Conservation (phyloP, 2,888 invertebrate species). For the Dichetophora obliterata region DNA sequence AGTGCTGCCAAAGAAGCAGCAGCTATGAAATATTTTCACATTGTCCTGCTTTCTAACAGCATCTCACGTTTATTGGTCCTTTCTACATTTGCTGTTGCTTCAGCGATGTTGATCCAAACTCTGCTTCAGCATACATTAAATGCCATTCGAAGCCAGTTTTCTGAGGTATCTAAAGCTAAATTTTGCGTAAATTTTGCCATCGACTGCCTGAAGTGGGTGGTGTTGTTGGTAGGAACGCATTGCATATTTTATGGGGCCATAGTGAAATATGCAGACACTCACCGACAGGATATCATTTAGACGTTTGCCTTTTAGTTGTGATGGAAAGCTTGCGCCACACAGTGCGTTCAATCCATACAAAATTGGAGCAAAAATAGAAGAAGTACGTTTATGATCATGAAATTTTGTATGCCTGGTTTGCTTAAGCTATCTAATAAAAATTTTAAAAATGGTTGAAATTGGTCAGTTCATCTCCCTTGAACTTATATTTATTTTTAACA, state of each 20-base stretch:
- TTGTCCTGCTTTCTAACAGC: constrained; percentile 36
- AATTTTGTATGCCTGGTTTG: no score
- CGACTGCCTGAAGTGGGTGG: background rate
- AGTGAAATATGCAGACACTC: constrained; percentile 11
- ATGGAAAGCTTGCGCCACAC: background rate
- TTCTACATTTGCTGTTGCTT: background rate
- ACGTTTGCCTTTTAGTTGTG: background rate
- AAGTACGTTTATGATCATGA: no score
- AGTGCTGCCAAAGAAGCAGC: constrained; percentile 43
- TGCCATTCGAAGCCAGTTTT: background rate
- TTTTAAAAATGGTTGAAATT: no score
- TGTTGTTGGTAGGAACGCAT: background rate
- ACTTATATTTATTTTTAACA: no score
- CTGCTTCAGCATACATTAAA: background rate
- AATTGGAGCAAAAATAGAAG: no score
- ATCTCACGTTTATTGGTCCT: background rate
- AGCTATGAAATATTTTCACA: constrained; percentile 42
- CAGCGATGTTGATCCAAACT: background rate
- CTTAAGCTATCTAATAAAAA: no score
- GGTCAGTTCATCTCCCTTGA: no score
- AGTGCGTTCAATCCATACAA: no score
- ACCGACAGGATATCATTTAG: background rate
- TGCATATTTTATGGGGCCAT: constrained; percentile 11
- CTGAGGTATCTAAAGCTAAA: background rate
- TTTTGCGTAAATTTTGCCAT: constrained; percentile 1